A percentile compares a stretch with the other conserved stretches of the same genome.
Conservation (phyloP, 2,113 vertebrate species). For the Varanus komodoensis region DNA sequence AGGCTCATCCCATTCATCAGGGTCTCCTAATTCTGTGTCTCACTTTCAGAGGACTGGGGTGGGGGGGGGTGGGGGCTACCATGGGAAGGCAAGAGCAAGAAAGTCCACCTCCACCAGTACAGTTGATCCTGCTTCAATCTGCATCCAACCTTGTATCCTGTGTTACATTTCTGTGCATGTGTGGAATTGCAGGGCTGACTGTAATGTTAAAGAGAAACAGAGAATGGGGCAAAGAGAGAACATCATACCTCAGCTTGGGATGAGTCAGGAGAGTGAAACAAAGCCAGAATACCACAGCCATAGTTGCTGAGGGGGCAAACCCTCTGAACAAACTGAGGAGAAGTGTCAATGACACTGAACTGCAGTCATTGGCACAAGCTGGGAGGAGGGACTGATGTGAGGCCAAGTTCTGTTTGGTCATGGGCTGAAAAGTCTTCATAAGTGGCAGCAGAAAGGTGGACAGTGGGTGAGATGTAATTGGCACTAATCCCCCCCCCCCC, state of each 20-base stretch:
- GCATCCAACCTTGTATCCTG: no score
- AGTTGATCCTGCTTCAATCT: no score
- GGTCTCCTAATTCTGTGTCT: no score
- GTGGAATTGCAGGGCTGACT: not conserved
- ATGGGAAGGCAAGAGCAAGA: no score
- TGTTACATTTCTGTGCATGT: not conserved
- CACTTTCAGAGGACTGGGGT: no score
- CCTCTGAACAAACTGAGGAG: no score
- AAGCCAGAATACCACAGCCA: not conserved
- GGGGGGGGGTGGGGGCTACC: no score
- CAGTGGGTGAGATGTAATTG: not conserved
- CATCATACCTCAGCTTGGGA: not conserved
- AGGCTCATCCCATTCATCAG: no score
- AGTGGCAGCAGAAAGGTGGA: not conserved
- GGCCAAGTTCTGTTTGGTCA: not conserved
- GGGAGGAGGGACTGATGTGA: not conserved
- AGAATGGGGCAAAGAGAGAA: not conserved
- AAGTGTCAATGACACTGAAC: no score
- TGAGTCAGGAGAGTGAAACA: not conserved
- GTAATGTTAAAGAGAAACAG: not conserved
- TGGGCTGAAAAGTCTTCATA: not conserved
- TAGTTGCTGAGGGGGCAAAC: no score
- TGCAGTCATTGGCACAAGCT: not conserved
- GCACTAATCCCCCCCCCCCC: not conserved
- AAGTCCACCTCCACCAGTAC: no score